Evolutionary conservation across 2,797 vertebrate species (phyloP).

Genomic region (Zenarchopterus dispar): DNA sequence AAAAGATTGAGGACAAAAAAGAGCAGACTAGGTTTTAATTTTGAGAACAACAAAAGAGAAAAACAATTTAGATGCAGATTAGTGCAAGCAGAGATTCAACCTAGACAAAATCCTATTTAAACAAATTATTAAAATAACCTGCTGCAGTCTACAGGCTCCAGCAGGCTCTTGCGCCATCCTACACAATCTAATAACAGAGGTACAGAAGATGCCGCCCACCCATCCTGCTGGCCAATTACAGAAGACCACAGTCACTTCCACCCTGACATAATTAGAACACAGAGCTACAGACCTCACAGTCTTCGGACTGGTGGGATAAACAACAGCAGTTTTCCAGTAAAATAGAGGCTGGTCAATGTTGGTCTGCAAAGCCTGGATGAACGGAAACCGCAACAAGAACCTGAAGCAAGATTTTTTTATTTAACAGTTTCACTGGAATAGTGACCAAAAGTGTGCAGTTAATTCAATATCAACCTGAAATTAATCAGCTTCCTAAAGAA

Average conservation of each 20-base stretch:
- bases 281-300: conserved; percentile 44
- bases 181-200: conserved; percentile 46
- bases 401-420: conserved; percentile 13
- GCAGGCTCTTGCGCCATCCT: conserved; percentile 18
- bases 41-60: too few relatives aligned
- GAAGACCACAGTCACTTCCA: conserved; percentile 43
- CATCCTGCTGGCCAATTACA: conserved; percentile 47
- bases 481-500: conserved; percentile 23
- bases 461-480: conserved; percentile 5
- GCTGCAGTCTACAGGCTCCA: conserved; percentile 17
- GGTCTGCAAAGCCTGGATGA: conserved; percentile 25
- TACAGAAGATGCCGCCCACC: conserved; percentile 42
- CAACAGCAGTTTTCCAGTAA: conserved; percentile 43
- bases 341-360: conserved; percentile 26
- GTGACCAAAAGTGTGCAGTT: neutral
- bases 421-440: conserved; percentile 3
- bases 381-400: conserved; percentile 6
- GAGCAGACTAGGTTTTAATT: too few relatives aligned
- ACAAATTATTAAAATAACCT: conserved; percentile 8
- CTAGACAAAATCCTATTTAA: conserved; percentile 13
- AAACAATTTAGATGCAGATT: too few relatives aligned
- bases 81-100: too few relatives aligned
- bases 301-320: conserved; percentile 24
- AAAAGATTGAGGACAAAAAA: too few relatives aligned
- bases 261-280: conserved; percentile 51